phyloP scores from a whole-genome alignment of 2,888 invertebrate genomes.

The Helobdella robusta region DNA sequence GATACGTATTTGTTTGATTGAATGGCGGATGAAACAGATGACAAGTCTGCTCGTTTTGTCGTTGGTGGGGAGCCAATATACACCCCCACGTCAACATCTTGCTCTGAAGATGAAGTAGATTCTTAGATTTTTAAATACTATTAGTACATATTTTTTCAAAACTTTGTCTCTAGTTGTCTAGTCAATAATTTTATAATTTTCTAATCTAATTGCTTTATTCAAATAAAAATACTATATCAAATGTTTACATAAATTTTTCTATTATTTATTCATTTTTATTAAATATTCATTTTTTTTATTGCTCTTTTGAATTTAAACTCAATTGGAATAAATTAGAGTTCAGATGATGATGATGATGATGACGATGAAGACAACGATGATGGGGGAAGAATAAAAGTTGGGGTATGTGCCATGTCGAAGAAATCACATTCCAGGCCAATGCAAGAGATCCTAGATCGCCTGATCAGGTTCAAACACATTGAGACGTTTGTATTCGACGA shows the following conservation, averaged over 20 bases:
- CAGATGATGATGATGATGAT: constrained; percentile 14
- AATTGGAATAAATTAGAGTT: no score
- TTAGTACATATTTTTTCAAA: no score
- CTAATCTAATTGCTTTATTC: no score
- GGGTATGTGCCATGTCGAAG: constrained; percentile 98
- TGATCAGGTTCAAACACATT: constrained; percentile 57
- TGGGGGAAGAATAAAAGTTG: constrained; percentile 64
- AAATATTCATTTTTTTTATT: background rate
- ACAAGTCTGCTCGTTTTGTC: constrained; percentile 5
- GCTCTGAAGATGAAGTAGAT: constrained; percentile 28
- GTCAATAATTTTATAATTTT: no score
- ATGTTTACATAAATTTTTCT: background rate
- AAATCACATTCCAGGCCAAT: constrained; percentile 98
- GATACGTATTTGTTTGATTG: no score
- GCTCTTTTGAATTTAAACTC: no score
- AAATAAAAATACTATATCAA: no score
- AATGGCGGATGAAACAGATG: no score
- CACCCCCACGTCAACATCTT: constrained; percentile 15
- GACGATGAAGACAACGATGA: constrained; percentile 15
- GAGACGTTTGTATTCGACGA: constrained; percentile 72
- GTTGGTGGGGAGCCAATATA: background rate
- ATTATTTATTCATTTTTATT: background rate
- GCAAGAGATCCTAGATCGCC: constrained; percentile 89
- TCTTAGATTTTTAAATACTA: constrained; percentile 5
- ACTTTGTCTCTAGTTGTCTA: no score